Evolutionary conservation across 2,797 vertebrate species (phyloP), one percentile per base, ranked within the genome.

Genomic region (Periophthalmus magnuspinnatus): DNA sequence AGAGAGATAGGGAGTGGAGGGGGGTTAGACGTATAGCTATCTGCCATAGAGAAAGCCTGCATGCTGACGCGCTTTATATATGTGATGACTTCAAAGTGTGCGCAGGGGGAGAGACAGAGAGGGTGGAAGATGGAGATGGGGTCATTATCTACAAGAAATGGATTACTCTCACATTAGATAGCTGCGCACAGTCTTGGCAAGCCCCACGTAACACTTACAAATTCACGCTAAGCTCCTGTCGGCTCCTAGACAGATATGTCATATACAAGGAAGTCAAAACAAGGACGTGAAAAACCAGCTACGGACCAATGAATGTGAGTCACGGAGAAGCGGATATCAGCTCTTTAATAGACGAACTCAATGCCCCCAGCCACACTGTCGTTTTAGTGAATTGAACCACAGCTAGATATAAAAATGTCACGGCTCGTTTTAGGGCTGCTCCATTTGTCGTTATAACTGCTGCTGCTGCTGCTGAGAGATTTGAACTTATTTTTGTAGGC

Each of bases 131-230:
- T 79, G 70, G 72, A 71, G 74, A 81, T 75, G 82, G 88, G 88
- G 87, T 91, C 88, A 90, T 93, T 93, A 92, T 90, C 85, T 89
- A 82, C 65, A 79, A 91, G 89, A 91, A 91, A 93, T 92, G 87
- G 92, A 94, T 94, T 91, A 91, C 91, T 84, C 84, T 89, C 78
- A 91, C 92, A 93, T 94, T 90, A 92, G 90, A 91, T 87, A 88
- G 85, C 81, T 84, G 88, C 87, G 88, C 79, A 73, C 85, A 77
- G 85, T 74, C 17, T 84, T 78, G 76, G 74, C 81, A 87, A 78
- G 67, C 79, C 67, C 73, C 57, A 68, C 21, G 32, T 74, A 58
- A 50, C 65, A 73, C 71, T 61, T 67, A 56, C 52, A 60, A 59
- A 68, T 65, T 57, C 69, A 64, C 69, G 68, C 76, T 65, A 71